Base-by-base conservation (phyloP, 2,888 invertebrate species). In the Agriotes lineatus region DNA sequence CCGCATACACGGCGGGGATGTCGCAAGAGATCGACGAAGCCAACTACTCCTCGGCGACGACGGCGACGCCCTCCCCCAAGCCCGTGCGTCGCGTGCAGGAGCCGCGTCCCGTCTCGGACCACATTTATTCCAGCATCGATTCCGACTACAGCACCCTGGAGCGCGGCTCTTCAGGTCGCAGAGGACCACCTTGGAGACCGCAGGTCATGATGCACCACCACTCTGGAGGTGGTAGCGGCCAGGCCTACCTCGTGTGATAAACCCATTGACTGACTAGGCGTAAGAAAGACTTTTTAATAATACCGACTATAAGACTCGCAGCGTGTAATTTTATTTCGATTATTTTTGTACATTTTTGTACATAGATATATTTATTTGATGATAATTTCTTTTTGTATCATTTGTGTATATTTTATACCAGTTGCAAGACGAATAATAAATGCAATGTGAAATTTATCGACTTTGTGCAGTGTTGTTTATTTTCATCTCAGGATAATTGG, bases 81-180 rank as follows among this genome's bases (percentile, higher is more conserved):
- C 87, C 89, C 16, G 73, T 78, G 48, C 75, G 85, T 65, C 73
- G 84, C 57, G 71, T 85, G 48, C 70, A 68, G 22, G 88, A 89
- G 75, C 89, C 91, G 73, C 86, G 94, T 79, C 95, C 95, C 57
- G 90, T 93, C 72, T 93, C 94, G 76, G 95, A 95, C 85, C 95
- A 95, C 83, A 95, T 95, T 80, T 95, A 95, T 83, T 94, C 94
- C 63, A 94, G 94, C 80, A 95, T 95, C 84, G 95, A 95, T 84
- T 94, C 94, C 69, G 95, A 95, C 83, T 94, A 94, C 81, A 93
- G 93, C 78, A 93, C 93, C 66, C 87, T 94, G 78, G 94, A 94
- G 84, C 90, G 94, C 75, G 91, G 91, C 69, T 86, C 86, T 59
- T 84, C 83, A 35, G 80, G 83, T 64, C 75, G 84, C 64, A 76